Evolutionary conservation across 1,140 invertebrate species (phyloP), one percentile per base, ranked within the genome.

Genomic region (Drosophila repleta): DNA sequence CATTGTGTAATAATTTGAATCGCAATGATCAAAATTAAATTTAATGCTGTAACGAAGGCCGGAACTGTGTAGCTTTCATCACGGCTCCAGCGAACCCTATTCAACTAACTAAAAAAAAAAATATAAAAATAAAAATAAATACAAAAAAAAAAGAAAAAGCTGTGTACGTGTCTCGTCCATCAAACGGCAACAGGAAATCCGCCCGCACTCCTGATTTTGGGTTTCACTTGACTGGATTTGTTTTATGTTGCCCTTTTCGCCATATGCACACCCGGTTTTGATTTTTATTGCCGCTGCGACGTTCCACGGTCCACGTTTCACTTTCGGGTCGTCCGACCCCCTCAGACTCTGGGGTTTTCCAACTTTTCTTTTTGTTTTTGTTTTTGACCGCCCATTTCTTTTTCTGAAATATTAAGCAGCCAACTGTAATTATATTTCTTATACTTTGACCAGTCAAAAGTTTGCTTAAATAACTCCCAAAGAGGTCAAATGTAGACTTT

Each of bases 231-330:
- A 64, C 62, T 74, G 69, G 48, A 71, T 70, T 72, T 76, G 49
- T 26, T 61, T 83, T 68, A 68, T 64, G 48, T 64, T 63, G 35
- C 46, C 51, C 17, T 26, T 64, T 73, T 69, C 53, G 60, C 48
- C 53, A 52, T 64, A 70, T 72, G 62, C 52, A 43, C 65, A 56
- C 55, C 63, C 48, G 55, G 72, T 82, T 82, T 79, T 82, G 78
- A 79, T 87, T 87, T 87, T 88, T 88, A 88, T 79, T 82, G 75
- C 67, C 65, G 41, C 55, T 20, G 21, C 43, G 41, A 64, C 48
- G 41, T 32, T 29, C 45, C 20, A 41, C 39, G 35, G 24, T 29
- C 55, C 15, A 29, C 39, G 32, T 35, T 17, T 21, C 48, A 20
- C 49, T 29, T 43, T 58, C 17, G 13, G 68, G 26, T 13, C 56